Conservation (phyloP, 2,113 vertebrate genomes). For the Cercocebus atys region DNA sequence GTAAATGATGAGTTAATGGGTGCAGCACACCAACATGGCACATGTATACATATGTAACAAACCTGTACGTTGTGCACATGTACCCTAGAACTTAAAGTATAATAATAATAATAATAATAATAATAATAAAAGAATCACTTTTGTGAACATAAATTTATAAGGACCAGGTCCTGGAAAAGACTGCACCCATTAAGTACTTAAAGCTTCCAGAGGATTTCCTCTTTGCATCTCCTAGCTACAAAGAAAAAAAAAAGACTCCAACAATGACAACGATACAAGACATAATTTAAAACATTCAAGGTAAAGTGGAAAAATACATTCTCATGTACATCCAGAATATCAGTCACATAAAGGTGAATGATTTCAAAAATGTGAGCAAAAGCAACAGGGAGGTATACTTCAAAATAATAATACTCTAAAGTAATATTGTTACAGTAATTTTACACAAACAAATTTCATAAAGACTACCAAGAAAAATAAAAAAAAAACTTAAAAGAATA, state of each 20-base stretch:
- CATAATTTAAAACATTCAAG: neutral
- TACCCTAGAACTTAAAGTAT: no score
- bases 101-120: no score
- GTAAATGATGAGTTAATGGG: no score
- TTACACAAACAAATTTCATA: neutral
- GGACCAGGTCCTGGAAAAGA: neutral
- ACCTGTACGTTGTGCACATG: no score
- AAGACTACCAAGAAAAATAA: neutral
- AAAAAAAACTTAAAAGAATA: neutral
- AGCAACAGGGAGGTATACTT: neutral
- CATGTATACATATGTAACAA: no score
- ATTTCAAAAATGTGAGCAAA: neutral
- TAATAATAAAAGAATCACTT: neutral
- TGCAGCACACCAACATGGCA: no score
- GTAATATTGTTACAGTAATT: neutral
- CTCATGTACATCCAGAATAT: neutral
- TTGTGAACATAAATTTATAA: neutral
- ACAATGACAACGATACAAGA: neutral
- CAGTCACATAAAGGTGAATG: neutral
- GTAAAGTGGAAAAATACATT: neutral
- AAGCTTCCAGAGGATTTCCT: neutral
- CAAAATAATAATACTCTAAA: constrained; percentile 3
- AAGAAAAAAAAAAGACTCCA: neutral
- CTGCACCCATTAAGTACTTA: neutral
- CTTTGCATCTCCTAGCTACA: neutral